phyloP scores from a whole-genome alignment of 1,140 invertebrate species.

The Macrobrachium nipponense region DNA sequence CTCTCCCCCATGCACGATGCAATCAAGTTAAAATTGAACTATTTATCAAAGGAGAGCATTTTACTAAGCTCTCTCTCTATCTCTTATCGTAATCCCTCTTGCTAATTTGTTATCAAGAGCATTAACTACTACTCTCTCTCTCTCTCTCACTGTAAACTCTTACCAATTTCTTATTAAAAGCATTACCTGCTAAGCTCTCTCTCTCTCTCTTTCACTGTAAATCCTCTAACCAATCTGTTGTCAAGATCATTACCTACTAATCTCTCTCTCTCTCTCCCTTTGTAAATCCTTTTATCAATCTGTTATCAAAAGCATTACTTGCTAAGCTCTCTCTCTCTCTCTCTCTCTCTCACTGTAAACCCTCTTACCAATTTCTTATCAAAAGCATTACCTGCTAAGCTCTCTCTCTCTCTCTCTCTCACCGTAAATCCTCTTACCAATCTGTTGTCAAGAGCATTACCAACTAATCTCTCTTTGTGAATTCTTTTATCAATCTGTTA shows the following conservation, averaged over 20 bases:
- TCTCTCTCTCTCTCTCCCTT: neutral
- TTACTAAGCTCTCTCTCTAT: no score
- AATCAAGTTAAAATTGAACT: no score
- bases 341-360: conserved; percentile 2
- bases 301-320: neutral
- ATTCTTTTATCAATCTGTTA: neutral
- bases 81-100: no score
- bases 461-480: neutral
- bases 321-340: neutral
- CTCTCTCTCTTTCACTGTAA: neutral
- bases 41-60: no score
- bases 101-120: neutral
- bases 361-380: no score
- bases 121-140: neutral
- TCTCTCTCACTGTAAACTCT: neutral
- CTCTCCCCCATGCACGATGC: no score
- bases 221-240: neutral
- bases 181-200: neutral
- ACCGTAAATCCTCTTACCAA: no score
- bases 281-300: neutral
- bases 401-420: neutral
- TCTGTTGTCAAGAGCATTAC: neutral
- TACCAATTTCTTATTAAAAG: no score
- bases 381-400: no score
- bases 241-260: neutral